Evolutionary conservation across 30 jellyfish, hydroid and myxozoan genomes (phyloP), one percentile per base, ranked within the genome.

Genomic region (Aurelia aurita): DNA sequence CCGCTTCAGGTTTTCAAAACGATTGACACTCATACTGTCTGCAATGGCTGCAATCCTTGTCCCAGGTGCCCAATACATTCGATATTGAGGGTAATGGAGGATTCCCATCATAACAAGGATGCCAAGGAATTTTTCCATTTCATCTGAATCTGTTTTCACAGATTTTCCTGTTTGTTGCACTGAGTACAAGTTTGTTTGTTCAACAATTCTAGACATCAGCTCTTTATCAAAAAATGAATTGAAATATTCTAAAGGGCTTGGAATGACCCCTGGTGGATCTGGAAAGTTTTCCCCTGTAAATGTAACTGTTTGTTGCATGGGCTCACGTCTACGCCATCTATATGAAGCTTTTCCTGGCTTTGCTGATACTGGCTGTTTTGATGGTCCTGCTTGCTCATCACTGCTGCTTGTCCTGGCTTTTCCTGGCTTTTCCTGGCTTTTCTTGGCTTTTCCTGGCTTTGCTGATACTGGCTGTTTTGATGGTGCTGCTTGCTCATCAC

Each of bases 341-440:
- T 59, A 59, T 59, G 72, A 59, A 11, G 72, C n/a, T 59, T 59
- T 59, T 59, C 27, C 72, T 59, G 72, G 72, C 72, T 59, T 59
- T 59, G 18, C 12, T 59, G 28, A 59, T 21, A 21, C 72, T 59
- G 19, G 12, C 72, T 11, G 19, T 15, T 59, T 59, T 59, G 72
- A 21, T n/a, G n/a, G n/a, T n/a, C n/a, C n/a, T 59, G 72, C 72
- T 59, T 14, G 27, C 18, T 8, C 72, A 59, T 59, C 28, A 59
- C 18, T 59, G 18, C 27, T 59, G 72, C 72, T 59, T 59, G 72
- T 59, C 28, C 21, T n/a, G n/a, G n/a, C n/a, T n/a, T n/a, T n/a
- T n/a, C n/a, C n/a, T n/a, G n/a, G n/a, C n/a, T n/a, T n/a, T n/a
- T n/a, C n/a, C n/a, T n/a, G n/a, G n/a, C n/a, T n/a, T n/a, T n/a